Evolutionary conservation across 2,113 vertebrate species (phyloP), one percentile per base, ranked within the genome.

Genomic region (Stigmatopora nigra): DNA sequence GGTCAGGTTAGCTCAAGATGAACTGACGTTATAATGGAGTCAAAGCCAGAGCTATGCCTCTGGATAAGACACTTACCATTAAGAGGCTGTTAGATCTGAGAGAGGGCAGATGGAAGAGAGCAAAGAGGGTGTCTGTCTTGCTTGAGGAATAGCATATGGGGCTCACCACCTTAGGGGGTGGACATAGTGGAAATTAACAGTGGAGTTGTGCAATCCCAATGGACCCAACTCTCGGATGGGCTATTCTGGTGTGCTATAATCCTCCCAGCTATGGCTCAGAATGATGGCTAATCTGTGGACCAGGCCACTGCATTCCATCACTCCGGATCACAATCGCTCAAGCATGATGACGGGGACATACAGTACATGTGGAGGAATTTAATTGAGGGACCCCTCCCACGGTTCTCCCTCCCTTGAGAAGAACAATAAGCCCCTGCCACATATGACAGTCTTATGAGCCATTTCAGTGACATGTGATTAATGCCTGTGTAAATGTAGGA

Each of bases 271-370:
- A 17, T 59, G 57, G 64, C 74, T 77, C 70, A 78, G 78, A 83
- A 86, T 75, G 80, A 80, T 62, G 11, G 45, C 81, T 88, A 87
- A 88, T 86, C 83, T 84, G 75, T 48, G 78, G 76, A 76, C 73
- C 57, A 61, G 79, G 69, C 73, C 72, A 65, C 73, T 78, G 82
- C 67, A 55, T 70, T 76, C 77, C 78, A 78, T 83, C 79, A 71
- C 73, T 68, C 82, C 78, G 61, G 72, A 85, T 80, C 76, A 79
- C 78, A 72, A 74, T 76, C 20, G 65, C 66, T 72, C 73, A 72
- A 67, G 67, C 68, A 62, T 64, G 72, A 81, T 46, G 59, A 69
- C n/a, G 72, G 68, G 67, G 58, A 71, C 61, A 71, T 69, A 59
- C 1, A 60, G 69, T 69, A 59, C 1, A 60, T 67, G 58, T 68